Conservation (phyloP, 2,888 invertebrate species). For the Galerucella nymphaeae region DNA sequence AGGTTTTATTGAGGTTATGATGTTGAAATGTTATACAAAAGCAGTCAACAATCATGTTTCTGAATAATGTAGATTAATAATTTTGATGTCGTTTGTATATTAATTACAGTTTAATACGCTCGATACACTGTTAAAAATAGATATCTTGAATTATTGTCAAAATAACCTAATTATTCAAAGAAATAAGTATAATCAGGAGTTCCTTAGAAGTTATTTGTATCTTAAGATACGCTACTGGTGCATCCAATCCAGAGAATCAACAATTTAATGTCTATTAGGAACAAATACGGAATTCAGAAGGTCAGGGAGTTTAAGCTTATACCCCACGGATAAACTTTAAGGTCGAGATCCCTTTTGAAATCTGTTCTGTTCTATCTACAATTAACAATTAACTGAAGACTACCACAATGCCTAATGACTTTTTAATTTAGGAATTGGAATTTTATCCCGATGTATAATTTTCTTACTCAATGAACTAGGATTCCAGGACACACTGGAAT, state of each 20-base stretch:
- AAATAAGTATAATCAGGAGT: no score
- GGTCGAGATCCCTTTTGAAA: slow-evolving; percentile 12
- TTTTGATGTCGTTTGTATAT: neutral
- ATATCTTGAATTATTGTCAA: no score
- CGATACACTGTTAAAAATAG: no score
- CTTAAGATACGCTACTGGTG: neutral
- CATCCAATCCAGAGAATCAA: neutral
- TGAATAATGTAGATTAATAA: neutral
- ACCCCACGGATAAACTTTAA: neutral
- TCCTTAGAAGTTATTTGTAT: no score
- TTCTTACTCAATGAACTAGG: no score
- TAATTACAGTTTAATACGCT: neutral
- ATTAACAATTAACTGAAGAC: slow-evolving; percentile 10
- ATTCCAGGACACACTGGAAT: no score
- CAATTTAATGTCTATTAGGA: slow-evolving; percentile 17
- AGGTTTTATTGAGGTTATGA: slow-evolving; percentile 3
- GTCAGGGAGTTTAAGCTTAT: slow-evolving; percentile 13
- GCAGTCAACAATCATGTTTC: neutral
- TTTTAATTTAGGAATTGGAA: neutral
- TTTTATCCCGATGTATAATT: neutral
- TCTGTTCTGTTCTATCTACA: slow-evolving; percentile 9
- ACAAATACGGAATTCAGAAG: slow-evolving; percentile 12
- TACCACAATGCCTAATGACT: slow-evolving; percentile 2
- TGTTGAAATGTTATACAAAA: neutral
- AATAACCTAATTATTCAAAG: no score